phyloP scores from a whole-genome alignment of 2,113 vertebrate genomes.

The Microcebus ravelobensis region DNA sequence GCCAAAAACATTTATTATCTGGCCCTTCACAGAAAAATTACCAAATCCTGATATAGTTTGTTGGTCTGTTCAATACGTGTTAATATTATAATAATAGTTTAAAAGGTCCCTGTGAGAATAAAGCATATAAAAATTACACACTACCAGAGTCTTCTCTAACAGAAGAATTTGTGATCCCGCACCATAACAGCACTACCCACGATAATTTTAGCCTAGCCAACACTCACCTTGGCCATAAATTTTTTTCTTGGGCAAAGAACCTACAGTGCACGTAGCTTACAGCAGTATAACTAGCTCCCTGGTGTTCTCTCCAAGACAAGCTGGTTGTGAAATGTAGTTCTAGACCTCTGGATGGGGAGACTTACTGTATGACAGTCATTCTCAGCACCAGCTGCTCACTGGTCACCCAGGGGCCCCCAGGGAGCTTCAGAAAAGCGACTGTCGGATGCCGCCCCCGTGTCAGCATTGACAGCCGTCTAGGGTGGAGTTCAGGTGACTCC shows the following conservation, averaged over 20 bases:
- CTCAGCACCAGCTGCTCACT: background rate
- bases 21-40: background rate
- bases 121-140: background rate
- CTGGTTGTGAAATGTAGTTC: background rate
- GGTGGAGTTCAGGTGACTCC: too few species aligned
- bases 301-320: background rate
- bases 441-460: fast-evolving
- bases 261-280: background rate
- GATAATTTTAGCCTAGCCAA: background rate
- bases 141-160: background rate
- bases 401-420: background rate
- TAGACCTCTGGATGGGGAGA: too few species aligned
- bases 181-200: background rate
- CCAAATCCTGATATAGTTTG: background rate
- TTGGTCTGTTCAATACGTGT: background rate
- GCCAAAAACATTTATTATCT: background rate
- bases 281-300: background rate
- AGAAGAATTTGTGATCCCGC: background rate
- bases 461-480: too few species aligned
- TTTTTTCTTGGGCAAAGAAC: background rate
- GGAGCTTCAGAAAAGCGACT: background rate
- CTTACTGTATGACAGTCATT: too few species aligned
- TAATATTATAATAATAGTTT: background rate
- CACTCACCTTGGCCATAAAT: background rate
- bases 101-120: background rate